Base-by-base conservation (phyloP, 2,888 invertebrate genomes). In the Spodoptera picta region DNA sequence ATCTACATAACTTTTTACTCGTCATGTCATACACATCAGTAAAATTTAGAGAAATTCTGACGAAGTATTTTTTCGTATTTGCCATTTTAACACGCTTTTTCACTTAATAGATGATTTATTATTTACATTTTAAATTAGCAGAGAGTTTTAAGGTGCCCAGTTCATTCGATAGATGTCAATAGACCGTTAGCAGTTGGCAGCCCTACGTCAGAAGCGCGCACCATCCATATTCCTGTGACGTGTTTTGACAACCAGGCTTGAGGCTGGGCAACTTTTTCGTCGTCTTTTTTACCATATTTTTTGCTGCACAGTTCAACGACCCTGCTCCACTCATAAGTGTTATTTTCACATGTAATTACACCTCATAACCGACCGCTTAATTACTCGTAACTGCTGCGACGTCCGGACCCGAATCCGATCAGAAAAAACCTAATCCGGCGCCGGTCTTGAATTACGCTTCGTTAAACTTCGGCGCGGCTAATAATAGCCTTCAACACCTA, bases 151-250 rank as follows among this genome's bases (percentile, higher is more conserved):
- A 46, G 36, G 11, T n/a, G 41, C 45, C 9, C 11, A 66, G 24
- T 51, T 42, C 23, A 60, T 58, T 52, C 10, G 0, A 4, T 19
- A 1, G n/a, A 4, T 19, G 14, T 44, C 42, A 51, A 61, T 12
- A 46, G 57, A 60, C 53, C 45, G 59, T 49, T 73, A 36, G 36
- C 36, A 36, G 36, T 36, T 63, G 78, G 69, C 80, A 83, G 70
- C 85, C 86, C 82, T 86, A 75, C 19, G n/a, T 72, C 70, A 62
- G 67, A 73, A 71, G 77, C 73, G 73, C 74, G 60, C 67, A 50
- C 79, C 89, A 90, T 92, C 88, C 85, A 92, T 92, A 92, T 92
- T 90, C 92, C 92, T 82, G 92, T 92, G 92, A 92, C 92, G 92
- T 89, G 88, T 91, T 92, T 90, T 92, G 93, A 93, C 92, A 90